A percentile compares a stretch with the other conserved stretches of the same genome.
phyloP scores from a whole-genome alignment of 2,797 vertebrate species.

The Lemur catta region DNA sequence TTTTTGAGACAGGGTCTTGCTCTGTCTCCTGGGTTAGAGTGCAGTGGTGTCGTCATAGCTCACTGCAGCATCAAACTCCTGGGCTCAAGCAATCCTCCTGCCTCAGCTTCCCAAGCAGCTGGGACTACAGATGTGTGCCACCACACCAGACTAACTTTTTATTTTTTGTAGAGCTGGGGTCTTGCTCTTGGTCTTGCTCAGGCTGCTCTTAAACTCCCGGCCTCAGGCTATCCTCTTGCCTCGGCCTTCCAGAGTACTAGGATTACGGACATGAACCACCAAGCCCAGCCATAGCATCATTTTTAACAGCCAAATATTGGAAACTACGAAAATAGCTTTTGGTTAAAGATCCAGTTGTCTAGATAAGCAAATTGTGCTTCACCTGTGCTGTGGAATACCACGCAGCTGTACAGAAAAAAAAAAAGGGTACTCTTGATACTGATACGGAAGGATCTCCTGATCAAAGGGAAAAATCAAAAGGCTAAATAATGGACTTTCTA shows the following conservation, averaged over 20 bases:
- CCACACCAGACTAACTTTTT: not conserved
- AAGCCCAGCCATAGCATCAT: not conserved
- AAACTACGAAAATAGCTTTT: not conserved
- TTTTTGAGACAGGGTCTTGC: not conserved
- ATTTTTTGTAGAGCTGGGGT: not conserved
- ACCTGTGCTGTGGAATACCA: not conserved
- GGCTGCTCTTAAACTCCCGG: not conserved
- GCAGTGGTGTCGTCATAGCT: not conserved
- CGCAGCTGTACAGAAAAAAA: not conserved
- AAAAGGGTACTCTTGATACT: not conserved
- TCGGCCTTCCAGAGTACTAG: not conserved
- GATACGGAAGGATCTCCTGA: not conserved
- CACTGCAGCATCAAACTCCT: not conserved
- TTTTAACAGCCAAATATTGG: not conserved
- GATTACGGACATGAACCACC: not conserved
- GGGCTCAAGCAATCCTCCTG: not conserved
- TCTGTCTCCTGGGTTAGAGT: not conserved
- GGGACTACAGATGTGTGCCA: not conserved
- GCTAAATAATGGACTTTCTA: not conserved
- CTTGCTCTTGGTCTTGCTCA: not conserved
- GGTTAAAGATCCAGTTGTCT: not conserved
- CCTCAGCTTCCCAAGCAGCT: not conserved
- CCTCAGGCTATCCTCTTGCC: no score
- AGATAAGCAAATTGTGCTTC: not conserved
- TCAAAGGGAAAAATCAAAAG: not conserved